phyloP scores from a whole-genome alignment of 2,113 vertebrate genomes.

The Muntiacus reevesi region DNA sequence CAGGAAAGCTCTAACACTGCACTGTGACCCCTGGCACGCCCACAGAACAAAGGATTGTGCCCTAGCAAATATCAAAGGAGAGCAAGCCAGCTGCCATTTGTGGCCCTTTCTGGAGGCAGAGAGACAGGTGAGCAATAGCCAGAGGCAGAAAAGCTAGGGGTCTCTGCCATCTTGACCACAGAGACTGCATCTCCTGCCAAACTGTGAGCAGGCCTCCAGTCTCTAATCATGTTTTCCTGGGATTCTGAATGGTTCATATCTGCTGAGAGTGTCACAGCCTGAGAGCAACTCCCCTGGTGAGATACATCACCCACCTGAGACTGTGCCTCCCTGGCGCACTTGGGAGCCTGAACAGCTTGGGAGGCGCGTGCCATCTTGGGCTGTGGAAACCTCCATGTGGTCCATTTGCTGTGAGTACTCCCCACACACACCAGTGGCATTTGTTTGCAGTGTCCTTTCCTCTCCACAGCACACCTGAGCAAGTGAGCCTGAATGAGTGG shows the following conservation, averaged over 20 bases:
- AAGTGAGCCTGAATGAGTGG: neutral
- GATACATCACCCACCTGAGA: neutral
- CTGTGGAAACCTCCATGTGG: neutral
- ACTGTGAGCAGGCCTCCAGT: neutral
- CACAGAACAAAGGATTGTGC: neutral
- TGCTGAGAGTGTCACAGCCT: neutral
- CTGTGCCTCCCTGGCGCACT: neutral
- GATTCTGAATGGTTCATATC: neutral
- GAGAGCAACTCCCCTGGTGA: neutral
- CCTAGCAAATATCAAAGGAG: neutral
- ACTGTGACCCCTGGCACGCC: neutral
- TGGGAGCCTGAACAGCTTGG: neutral
- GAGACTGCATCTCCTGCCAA: neutral
- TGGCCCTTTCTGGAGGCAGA: neutral
- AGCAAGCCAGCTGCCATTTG: neutral
- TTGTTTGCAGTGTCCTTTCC: neutral
- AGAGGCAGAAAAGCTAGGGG: neutral
- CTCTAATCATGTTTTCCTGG: neutral
- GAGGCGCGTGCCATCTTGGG: neutral
- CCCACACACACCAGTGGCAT: neutral
- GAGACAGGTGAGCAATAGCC: neutral
- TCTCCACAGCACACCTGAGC: neutral
- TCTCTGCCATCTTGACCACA: neutral
- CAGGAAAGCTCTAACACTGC: neutral
- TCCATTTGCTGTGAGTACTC: neutral